A percentile compares a stretch with the other conserved stretches of the same genome.
Conservation (phyloP, 2,888 invertebrate species). For the Drepanosiphum platanoidis region DNA sequence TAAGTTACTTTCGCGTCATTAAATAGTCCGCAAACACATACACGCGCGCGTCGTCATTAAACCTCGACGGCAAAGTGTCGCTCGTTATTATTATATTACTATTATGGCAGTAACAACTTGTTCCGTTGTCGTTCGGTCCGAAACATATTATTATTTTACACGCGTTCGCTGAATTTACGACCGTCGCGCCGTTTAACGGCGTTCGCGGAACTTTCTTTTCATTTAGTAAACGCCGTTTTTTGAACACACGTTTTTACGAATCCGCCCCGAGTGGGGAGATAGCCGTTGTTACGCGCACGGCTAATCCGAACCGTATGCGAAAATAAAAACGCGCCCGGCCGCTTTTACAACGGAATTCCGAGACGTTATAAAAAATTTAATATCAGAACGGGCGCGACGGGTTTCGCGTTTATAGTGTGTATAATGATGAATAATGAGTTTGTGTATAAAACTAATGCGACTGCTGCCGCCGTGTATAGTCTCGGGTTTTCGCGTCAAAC, state of each 20-base stretch:
- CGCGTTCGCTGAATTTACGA: neutral
- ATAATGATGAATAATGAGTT: neutral
- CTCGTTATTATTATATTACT: too few relatives aligned
- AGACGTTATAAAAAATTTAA: neutral
- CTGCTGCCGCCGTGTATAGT: neutral
- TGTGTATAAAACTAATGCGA: neutral
- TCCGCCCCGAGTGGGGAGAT: neutral
- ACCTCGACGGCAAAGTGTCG: neutral
- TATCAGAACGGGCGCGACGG: neutral
- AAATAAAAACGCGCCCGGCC: neutral
- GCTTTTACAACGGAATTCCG: neutral
- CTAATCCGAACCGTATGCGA: neutral
- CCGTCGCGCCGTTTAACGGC: neutral
- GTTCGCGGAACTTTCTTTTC: neutral
- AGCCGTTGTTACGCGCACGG: neutral
- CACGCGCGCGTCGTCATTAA: too few relatives aligned
- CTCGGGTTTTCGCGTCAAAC: constrained; percentile 4
- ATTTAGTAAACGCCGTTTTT: neutral
- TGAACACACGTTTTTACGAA: neutral
- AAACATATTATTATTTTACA: neutral
- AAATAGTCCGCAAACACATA: too few relatives aligned
- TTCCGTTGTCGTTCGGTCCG: neutral
- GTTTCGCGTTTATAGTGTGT: neutral
- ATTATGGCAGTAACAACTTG: neutral
- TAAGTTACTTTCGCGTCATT: too few relatives aligned